Conservation (phyloP, 2,888 invertebrate genomes). For the Diploptera punctata region DNA sequence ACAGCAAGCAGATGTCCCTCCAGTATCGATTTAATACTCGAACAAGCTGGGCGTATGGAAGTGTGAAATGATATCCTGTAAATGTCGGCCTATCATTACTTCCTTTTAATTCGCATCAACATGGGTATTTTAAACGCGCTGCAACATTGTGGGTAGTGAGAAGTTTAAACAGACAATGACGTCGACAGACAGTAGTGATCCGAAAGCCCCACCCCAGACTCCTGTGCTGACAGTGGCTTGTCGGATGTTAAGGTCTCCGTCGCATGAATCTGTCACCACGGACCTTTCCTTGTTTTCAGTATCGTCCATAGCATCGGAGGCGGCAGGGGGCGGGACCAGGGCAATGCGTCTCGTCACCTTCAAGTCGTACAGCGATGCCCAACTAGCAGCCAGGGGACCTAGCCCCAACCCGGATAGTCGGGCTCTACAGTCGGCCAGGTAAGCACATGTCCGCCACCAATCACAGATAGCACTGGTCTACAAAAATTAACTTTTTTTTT, state of each 20-base stretch:
- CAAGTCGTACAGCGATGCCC: slow-evolving; percentile 59
- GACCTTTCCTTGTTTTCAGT: slow-evolving; percentile 81
- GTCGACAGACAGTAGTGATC: slow-evolving; percentile 2
- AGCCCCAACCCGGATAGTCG: slow-evolving; percentile 47
- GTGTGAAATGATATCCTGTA: not conserved
- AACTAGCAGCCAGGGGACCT: slow-evolving; percentile 47
- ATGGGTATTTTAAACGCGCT: too few relatives aligned
- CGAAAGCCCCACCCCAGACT: slow-evolving; percentile 51
- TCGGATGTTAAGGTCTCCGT: slow-evolving; percentile 76
- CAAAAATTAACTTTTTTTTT: too few relatives aligned
- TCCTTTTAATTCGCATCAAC: too few relatives aligned
- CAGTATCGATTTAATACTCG: slow-evolving; percentile 18
- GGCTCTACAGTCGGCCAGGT: slow-evolving; percentile 36
- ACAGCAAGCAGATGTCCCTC: not conserved
- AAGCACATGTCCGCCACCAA: not conserved
- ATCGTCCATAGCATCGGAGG: slow-evolving; percentile 68
- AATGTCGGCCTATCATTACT: not conserved
- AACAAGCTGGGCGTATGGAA: not conserved
- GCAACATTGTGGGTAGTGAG: not conserved
- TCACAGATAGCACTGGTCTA: too few relatives aligned
- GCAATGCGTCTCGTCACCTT: slow-evolving; percentile 57
- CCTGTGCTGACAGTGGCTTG: slow-evolving; percentile 62
- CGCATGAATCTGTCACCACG: slow-evolving; percentile 84
- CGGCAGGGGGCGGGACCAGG: slow-evolving; percentile 51
- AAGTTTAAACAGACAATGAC: not conserved